These are phyloP conservation scores for Bimastos eiseni DNA, from an alignment of 2,888 invertebrate species.

Conservation along the genomic window DNA sequence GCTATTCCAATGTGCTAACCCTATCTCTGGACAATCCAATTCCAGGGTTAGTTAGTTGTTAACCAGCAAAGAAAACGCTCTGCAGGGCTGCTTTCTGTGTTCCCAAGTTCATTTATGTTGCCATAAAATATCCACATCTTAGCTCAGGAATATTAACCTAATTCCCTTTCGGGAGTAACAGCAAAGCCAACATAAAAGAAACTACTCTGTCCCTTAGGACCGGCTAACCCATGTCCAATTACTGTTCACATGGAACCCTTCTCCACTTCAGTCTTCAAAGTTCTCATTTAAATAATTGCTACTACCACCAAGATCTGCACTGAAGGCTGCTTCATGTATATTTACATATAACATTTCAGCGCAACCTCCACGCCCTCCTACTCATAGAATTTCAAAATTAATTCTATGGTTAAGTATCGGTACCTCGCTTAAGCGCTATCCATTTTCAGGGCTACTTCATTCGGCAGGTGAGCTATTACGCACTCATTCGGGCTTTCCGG, in stretches of 20 bases:
- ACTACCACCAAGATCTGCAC: slow-evolving; percentile 53
- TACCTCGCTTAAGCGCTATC: slow-evolving; percentile 69
- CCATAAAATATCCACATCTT: slow-evolving; percentile 64
- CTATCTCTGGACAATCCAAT: slow-evolving; percentile 56
- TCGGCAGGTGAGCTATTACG: slow-evolving; percentile 71
- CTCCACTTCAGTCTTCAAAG: no score
- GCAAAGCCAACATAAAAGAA: slow-evolving; percentile 56
- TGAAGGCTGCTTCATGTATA: slow-evolving; percentile 64
- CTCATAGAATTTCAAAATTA: no score
- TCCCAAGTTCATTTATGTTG: slow-evolving; percentile 37
- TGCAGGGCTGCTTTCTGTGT: slow-evolving; percentile 34
- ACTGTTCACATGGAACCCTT: no score
- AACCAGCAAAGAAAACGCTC: slow-evolving; percentile 40
- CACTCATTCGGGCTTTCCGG: slow-evolving; percentile 63
- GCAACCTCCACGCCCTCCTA: slow-evolving; percentile 67
- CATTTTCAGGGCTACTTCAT: slow-evolving; percentile 72
- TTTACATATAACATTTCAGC: slow-evolving; percentile 70
- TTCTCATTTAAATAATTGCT: slow-evolving; percentile 40
- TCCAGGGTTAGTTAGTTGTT: slow-evolving; percentile 54
- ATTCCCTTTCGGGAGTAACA: slow-evolving; percentile 56
- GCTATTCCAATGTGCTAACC: slow-evolving; percentile 62
- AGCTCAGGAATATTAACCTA: slow-evolving; percentile 65
- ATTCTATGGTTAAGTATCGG: slow-evolving; percentile 56
- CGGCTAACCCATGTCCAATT: no score
- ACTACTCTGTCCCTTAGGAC: slow-evolving; percentile 46